Evolutionary conservation across 2,797 vertebrate genomes (phyloP).

Genomic region (Gastrophryne carolinensis): DNA sequence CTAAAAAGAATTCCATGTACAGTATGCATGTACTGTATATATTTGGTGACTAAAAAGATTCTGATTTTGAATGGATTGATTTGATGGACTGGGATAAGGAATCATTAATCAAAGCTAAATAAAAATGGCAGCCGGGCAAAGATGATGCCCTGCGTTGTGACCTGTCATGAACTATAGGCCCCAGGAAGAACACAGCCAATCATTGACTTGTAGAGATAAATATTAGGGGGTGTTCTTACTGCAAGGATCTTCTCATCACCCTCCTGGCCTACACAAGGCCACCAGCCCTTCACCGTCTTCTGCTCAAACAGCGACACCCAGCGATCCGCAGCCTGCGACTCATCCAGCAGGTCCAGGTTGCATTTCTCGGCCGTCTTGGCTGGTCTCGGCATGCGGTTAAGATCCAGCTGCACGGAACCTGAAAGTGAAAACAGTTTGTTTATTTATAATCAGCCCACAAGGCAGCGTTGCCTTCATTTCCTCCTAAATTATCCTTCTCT

Average conservation of each 20-base stretch:
- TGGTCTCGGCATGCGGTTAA: constrained; percentile 89
- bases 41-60: too few species aligned
- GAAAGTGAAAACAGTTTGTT: rapidly evolving
- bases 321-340: constrained; percentile 56
- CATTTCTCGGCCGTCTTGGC: constrained; percentile 88
- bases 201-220: too few species aligned
- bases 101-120: too few species aligned
- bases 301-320: constrained; percentile 92
- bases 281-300: constrained; percentile 93
- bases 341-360: constrained; percentile 72
- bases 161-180: not conserved
- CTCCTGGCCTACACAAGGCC: constrained; percentile 80
- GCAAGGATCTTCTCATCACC: constrained; percentile 75
- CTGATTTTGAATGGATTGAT: too few species aligned
- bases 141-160: not conserved
- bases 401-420: constrained; percentile 90
- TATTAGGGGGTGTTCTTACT: constrained; percentile 65
- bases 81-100: too few species aligned
- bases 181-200: too few species aligned
- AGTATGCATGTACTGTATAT: too few species aligned
- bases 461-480: not conserved
- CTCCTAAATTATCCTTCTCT: not conserved
- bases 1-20: too few species aligned
- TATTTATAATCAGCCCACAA: not conserved
- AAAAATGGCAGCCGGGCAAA: too few species aligned